Base-by-base conservation (phyloP, 1,140 invertebrate genomes). In the Cryptotermes secundus region DNA sequence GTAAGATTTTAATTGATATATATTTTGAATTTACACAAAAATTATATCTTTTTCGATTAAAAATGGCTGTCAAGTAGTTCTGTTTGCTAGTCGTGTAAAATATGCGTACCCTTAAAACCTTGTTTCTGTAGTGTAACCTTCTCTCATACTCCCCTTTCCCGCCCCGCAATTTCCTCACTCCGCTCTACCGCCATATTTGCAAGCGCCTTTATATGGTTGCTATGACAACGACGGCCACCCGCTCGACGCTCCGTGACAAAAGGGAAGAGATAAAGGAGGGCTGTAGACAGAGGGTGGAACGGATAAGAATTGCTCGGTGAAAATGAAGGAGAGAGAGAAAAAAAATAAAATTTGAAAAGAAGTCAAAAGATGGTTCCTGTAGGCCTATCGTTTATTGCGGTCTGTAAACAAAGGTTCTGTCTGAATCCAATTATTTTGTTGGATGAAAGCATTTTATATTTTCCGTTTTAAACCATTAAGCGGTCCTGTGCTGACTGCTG, bases 131-230 rank as follows among this genome's bases (percentile, higher is more conserved):
- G 59, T 72, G 59, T 72, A 72, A 72, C 59, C 59, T 72, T 72
- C 59, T 72, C 59, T 26, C 53, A 4, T 59, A 4, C 14, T 26
- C 9, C n/a, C 59, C 59, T 72, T 82, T 45, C 53, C 38, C 49
- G 38, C 53, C 83, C 65, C 31, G 53, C 59, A 72, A 38, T 83
- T 59, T 83, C 53, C 83, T 79, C 38, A 45, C 59, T 45, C 82
- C 82, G 38, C 36, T 79, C 83, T 7, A 65, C 83, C 83, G 83
- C 83, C 83, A 83, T 83, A 83, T 83, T 83, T 83, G 83, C 83
- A 65, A 79, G 83, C 83, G 83, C 83, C 72, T 83, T 83, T 83
- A 79, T 49, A 79, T 59, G 49, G 83, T 83, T 83, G 49, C 83
- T 35, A 83, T 83, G 72, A 79, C 83, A 79, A 83, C 83, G 83